phyloP scores from a whole-genome alignment of 2,888 invertebrate genomes.

The Coelopa pilipes region DNA sequence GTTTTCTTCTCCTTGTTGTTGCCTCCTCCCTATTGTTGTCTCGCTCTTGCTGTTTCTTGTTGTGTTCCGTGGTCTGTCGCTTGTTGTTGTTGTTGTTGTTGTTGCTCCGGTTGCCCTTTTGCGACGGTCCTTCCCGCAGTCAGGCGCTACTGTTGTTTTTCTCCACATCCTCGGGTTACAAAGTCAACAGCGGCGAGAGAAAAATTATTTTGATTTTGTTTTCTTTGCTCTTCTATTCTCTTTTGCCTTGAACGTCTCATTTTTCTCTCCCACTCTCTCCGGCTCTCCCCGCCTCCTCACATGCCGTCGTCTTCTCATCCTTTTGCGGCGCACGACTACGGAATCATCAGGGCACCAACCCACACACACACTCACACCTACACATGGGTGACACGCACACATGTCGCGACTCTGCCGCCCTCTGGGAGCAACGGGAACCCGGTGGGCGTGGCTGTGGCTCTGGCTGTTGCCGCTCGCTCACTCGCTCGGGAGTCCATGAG shows the following conservation, averaged over 20 bases:
- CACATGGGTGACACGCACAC: no score
- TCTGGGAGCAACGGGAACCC: no score
- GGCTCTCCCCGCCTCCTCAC: background rate
- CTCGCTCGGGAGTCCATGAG: background rate
- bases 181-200: background rate
- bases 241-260: no score
- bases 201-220: background rate
- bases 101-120: background rate
- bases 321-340: background rate
- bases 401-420: no score
- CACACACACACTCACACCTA: no score
- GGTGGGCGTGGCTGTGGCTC: no score
- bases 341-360: slow-evolving; percentile 5
- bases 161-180: background rate
- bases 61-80: no score
- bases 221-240: background rate
- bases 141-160: no score
- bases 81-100: no score
- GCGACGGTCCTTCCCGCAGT: background rate
- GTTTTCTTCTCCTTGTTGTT: no score
- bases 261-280: background rate
- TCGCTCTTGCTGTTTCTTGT: no score
- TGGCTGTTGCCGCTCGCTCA: background rate
- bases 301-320: background rate
- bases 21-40: no score